Evolutionary conservation across 2,888 invertebrate genomes (phyloP).

Genomic region (Chrysina gloriosa): DNA sequence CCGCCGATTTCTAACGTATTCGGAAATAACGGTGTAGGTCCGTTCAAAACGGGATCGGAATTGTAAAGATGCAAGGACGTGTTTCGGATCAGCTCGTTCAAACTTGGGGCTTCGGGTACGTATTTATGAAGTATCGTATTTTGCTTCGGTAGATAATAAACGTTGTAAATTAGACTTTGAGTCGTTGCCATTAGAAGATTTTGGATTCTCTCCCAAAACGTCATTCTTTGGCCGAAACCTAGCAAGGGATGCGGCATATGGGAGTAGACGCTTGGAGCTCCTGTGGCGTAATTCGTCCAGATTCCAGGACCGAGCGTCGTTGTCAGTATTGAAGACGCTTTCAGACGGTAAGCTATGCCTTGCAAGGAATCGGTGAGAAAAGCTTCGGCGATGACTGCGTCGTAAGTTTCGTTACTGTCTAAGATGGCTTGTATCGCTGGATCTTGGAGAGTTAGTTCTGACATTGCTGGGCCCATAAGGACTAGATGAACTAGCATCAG

Average conservation of each 20-base stretch:
- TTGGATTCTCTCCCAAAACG: no score
- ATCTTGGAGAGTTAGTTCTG: not conserved
- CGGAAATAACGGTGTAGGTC: not conserved
- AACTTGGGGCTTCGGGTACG: no score
- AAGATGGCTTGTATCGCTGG: not conserved
- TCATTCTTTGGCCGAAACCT: no score
- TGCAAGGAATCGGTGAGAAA: not conserved
- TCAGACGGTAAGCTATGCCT: not conserved
- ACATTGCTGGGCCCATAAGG: no score
- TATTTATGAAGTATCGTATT: not conserved
- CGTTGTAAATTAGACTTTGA: not conserved
- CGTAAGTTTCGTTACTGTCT: not conserved
- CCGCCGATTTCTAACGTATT: constrained; percentile 2
- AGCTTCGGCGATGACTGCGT: not conserved
- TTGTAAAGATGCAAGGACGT: no score
- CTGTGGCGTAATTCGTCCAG: not conserved
- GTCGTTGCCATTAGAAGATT: no score
- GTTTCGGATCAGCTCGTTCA: no score
- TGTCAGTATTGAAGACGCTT: not conserved
- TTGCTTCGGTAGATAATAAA: not conserved
- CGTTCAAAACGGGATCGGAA: not conserved
- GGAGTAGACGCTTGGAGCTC: no score
- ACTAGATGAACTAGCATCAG: no score
- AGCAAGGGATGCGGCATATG: no score
- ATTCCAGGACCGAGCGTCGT: not conserved